Evolutionary conservation across 2,888 invertebrate species (phyloP).

Genomic region (Agonopterix alstromeriana): DNA sequence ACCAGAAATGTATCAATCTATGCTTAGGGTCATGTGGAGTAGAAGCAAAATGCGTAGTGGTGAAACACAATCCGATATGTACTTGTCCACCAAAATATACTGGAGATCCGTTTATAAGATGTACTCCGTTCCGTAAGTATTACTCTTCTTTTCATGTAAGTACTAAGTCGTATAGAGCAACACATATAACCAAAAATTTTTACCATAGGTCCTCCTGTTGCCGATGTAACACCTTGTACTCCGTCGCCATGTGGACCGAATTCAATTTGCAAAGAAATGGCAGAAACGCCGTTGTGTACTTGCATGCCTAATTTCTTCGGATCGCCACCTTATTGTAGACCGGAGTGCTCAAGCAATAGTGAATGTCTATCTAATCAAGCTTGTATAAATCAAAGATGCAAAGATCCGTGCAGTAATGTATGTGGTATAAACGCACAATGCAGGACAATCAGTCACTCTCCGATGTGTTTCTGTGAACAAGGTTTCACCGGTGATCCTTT

Average conservation of each 20-base stretch:
- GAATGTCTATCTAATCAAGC: constrained; percentile 81
- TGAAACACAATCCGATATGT: constrained; percentile 87
- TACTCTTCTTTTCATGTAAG: no score
- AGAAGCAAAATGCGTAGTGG: constrained; percentile 82
- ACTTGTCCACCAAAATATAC: constrained; percentile 80
- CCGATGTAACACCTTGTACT: constrained; percentile 78
- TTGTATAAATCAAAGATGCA: constrained; percentile 81
- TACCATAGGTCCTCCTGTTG: constrained; percentile 62
- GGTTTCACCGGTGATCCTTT: constrained; percentile 84
- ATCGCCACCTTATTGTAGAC: constrained; percentile 85
- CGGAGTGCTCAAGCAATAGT: constrained; percentile 83
- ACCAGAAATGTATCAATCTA: constrained; percentile 85
- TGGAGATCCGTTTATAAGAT: constrained; percentile 87
- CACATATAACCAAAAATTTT: neutral
- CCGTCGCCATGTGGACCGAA: constrained; percentile 83
- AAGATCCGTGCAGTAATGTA: constrained; percentile 81
- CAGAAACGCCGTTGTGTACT: constrained; percentile 80
- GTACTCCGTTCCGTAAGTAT: constrained; percentile 65
- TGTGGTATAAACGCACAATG: constrained; percentile 85
- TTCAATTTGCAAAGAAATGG: constrained; percentile 77
- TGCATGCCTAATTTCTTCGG: constrained; percentile 82
- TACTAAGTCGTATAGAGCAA: neutral
- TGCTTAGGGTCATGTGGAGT: constrained; percentile 85
- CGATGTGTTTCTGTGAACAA: constrained; percentile 82
- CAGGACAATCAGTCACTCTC: constrained; percentile 83